Conservation (phyloP, 1,140 invertebrate species). For the Neodiprion virginianus region DNA sequence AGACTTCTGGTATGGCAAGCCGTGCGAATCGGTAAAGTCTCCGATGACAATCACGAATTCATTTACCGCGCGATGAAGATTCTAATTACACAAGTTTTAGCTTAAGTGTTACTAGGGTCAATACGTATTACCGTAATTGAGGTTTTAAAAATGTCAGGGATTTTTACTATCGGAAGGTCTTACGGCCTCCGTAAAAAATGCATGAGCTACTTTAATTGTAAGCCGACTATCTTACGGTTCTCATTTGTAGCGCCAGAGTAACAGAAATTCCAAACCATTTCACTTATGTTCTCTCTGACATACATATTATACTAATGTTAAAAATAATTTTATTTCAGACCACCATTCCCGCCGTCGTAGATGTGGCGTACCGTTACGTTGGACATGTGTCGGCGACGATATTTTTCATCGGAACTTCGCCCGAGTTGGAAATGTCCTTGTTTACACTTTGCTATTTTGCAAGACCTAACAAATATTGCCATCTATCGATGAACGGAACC, state of each 20-base stretch:
- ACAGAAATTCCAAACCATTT: not conserved
- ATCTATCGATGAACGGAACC: conserved; percentile 19
- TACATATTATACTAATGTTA: not conserved
- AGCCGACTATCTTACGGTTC: too few species aligned
- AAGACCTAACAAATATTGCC: conserved; percentile 53
- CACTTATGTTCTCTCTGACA: not conserved
- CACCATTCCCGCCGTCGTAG: conserved; percentile 34
- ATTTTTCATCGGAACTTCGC: conserved; percentile 68
- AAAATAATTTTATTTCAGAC: conserved; percentile 28
- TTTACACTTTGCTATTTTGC: conserved; percentile 66
- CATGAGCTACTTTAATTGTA: too few species aligned
- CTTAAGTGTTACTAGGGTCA: too few species aligned
- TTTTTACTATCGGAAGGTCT: too few species aligned
- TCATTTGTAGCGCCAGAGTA: not conserved
- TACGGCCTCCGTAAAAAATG: too few species aligned
- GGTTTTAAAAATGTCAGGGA: too few species aligned
- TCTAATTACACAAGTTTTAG: too few species aligned
- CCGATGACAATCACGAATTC: too few species aligned
- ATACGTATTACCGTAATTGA: too few species aligned
- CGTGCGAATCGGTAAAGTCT: too few species aligned
- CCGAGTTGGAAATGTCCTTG: conserved; percentile 70
- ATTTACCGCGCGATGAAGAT: too few species aligned
- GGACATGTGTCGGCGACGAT: conserved; percentile 46
- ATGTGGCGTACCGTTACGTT: conserved; percentile 52
- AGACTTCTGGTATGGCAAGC: too few species aligned